These are phyloP conservation scores for Pholis gunnellus DNA, from an alignment of 2,113 vertebrate species.

Conservation along the genomic window DNA sequence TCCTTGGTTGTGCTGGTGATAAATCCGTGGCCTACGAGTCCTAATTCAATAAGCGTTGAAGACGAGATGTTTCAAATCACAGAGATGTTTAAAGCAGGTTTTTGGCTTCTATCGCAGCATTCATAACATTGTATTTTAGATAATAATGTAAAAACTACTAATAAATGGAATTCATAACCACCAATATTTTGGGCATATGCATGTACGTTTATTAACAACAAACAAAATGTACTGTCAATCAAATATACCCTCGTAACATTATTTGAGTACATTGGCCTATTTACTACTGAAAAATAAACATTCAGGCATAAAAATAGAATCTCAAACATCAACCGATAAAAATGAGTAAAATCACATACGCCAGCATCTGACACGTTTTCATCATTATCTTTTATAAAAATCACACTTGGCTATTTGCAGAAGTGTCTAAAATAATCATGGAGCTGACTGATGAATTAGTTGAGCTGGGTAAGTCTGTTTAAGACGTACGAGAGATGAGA, in stretches of 20 bases:
- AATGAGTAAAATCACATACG: not conserved
- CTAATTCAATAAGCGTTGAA: constrained; percentile 50
- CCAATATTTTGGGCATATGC: not conserved
- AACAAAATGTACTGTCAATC: not conserved
- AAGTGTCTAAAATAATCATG: not conserved
- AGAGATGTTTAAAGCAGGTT: constrained; percentile 18
- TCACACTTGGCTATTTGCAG: not conserved
- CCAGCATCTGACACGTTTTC: not conserved
- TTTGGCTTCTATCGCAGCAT: constrained; percentile 2
- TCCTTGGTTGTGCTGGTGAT: constrained; percentile 79
- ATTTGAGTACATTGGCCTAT: not conserved
- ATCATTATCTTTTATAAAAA: not conserved
- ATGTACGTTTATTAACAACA: not conserved
- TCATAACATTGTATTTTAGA: not conserved
- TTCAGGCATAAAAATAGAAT: constrained; percentile 9
- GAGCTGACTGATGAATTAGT: not conserved
- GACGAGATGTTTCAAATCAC: constrained; percentile 25
- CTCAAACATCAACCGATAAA: not conserved
- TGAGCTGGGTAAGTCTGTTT: not conserved
- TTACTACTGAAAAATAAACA: not conserved
- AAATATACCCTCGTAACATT: not conserved
- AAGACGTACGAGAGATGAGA: not conserved
- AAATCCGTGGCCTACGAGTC: constrained; percentile 60
- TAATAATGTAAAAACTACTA: not conserved
- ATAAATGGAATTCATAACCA: not conserved